A percentile compares a stretch with the other conserved stretches of the same genome.
Evolutionary conservation across 2,797 vertebrate genomes (phyloP).

Genomic region (Gymnoscopelus microlampas): DNA sequence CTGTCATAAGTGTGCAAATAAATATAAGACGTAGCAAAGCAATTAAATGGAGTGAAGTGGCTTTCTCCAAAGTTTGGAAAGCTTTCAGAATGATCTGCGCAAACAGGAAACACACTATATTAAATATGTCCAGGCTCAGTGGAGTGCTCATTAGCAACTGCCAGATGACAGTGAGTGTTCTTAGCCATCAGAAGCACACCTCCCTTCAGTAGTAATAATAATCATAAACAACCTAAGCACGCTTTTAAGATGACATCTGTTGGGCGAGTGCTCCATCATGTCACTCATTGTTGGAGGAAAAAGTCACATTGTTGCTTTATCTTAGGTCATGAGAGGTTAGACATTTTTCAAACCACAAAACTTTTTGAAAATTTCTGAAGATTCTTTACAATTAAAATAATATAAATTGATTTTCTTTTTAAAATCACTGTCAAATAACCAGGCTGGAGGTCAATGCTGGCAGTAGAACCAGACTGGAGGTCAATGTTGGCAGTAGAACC

Average conservation of each 20-base stretch:
- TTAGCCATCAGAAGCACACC: slow-evolving; percentile 30
- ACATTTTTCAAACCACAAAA: too few relatives aligned
- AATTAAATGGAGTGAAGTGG: slow-evolving; percentile 38
- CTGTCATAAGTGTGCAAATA: slow-evolving; percentile 51
- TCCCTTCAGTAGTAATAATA: slow-evolving; percentile 30
- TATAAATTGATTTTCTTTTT: too few relatives aligned
- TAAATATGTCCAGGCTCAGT: slow-evolving; percentile 46
- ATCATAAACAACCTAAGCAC: slow-evolving; percentile 49
- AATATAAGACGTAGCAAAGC: slow-evolving; percentile 22
- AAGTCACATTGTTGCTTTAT: too few relatives aligned
- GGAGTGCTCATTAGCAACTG: slow-evolving; percentile 49
- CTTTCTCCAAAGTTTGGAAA: background rate
- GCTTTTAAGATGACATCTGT: slow-evolving; percentile 43
- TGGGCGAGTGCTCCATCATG: slow-evolving; percentile 45
- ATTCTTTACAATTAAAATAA: too few relatives aligned
- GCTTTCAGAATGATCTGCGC: slow-evolving; percentile 27
- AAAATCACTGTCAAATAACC: too few relatives aligned
- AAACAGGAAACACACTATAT: slow-evolving; percentile 41
- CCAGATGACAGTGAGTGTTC: slow-evolving; percentile 50
- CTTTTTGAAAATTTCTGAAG: too few relatives aligned
- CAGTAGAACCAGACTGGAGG: too few relatives aligned
- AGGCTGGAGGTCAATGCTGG: too few relatives aligned
- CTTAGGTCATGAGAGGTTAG: too few relatives aligned
- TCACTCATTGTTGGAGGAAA: slow-evolving; percentile 26
- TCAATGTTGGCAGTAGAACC: too few relatives aligned